A percentile compares a stretch with the other conserved stretches of the same genome.
These are phyloP conservation scores for Sanderia malayensis DNA, from an alignment of 30 jellyfish, hydroid and myxozoan species.

Conservation along the genomic window DNA sequence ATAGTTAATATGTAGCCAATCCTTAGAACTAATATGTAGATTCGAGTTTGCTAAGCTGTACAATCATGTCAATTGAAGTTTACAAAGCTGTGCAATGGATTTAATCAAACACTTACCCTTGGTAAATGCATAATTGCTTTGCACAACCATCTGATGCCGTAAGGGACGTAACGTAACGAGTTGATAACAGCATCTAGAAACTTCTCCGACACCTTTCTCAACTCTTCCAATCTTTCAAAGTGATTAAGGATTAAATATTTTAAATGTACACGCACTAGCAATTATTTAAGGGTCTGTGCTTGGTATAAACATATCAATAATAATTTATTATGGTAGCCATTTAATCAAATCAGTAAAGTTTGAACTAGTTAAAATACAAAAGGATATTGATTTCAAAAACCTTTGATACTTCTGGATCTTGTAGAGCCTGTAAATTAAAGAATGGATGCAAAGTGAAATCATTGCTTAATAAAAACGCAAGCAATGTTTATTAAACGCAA, in stretches of 20 bases:
- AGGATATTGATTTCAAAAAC: slow-evolving; percentile 50
- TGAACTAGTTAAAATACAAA: no score
- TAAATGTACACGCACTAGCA: not conserved
- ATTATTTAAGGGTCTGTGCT: not conserved
- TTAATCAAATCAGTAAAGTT: no score
- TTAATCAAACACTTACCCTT: slow-evolving; percentile 44
- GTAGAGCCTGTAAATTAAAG: slow-evolving; percentile 49
- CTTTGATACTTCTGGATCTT: slow-evolving; percentile 70
- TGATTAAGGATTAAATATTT: not conserved
- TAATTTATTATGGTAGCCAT: no score
- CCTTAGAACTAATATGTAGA: no score
- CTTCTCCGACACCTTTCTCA: slow-evolving; percentile 35
- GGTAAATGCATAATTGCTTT: slow-evolving; percentile 91
- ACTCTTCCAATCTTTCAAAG: slow-evolving; percentile 51
- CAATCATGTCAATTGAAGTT: no score
- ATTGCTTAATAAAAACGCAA: no score
- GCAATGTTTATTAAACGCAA: no score
- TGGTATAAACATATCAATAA: no score
- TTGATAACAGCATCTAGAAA: slow-evolving; percentile 82
- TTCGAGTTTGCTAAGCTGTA: no score
- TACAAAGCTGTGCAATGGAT: no score
- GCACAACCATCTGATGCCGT: slow-evolving; percentile 97
- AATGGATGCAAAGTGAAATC: no score
- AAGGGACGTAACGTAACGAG: slow-evolving; percentile 88
- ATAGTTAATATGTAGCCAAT: no score